Evolutionary conservation across 37 sponge, comb jelly and placozoan species (phyloP).

Genomic region (Diacarnus erythraeanus): DNA sequence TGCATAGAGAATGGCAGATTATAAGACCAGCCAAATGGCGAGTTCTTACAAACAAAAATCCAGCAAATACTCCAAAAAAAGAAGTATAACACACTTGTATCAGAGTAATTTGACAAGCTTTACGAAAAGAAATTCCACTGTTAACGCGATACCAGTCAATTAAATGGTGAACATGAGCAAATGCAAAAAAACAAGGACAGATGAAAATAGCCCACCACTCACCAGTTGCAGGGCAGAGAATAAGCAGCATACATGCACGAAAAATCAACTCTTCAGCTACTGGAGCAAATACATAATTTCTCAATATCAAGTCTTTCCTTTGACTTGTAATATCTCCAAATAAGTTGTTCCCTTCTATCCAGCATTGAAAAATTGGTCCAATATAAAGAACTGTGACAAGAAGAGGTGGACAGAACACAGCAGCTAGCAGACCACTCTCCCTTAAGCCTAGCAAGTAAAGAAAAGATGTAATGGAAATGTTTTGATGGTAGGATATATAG

Average conservation of each 20-base stretch:
- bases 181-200: conserved; percentile 84
- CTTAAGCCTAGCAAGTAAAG: conserved; percentile 19
- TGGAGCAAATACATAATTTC: conserved; percentile 86
- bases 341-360: background rate
- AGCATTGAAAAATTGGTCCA: conserved; percentile 54
- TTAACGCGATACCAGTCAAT: conserved; percentile 59
- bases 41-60: conserved; percentile 73
- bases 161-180: conserved; percentile 90
- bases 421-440: conserved; percentile 27
- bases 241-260: conserved; percentile 80
- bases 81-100: conserved; percentile 76
- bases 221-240: conserved; percentile 67
- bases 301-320: conserved; percentile 56
- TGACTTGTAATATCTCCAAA: background rate
- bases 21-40: conserved; percentile 79
- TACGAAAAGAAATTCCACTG: conserved; percentile 1
- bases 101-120: conserved; percentile 24
- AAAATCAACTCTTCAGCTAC: conserved; percentile 90
- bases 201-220: conserved; percentile 46
- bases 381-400: conserved; percentile 43
- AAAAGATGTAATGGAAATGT: background rate
- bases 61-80: conserved; percentile 80
- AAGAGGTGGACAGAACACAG: conserved; percentile 40
- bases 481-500: background rate
- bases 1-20: conserved; percentile 84